These are phyloP conservation scores for Vireo griseus DNA, from an alignment of 2,797 vertebrate species.

Conservation along the genomic window DNA sequence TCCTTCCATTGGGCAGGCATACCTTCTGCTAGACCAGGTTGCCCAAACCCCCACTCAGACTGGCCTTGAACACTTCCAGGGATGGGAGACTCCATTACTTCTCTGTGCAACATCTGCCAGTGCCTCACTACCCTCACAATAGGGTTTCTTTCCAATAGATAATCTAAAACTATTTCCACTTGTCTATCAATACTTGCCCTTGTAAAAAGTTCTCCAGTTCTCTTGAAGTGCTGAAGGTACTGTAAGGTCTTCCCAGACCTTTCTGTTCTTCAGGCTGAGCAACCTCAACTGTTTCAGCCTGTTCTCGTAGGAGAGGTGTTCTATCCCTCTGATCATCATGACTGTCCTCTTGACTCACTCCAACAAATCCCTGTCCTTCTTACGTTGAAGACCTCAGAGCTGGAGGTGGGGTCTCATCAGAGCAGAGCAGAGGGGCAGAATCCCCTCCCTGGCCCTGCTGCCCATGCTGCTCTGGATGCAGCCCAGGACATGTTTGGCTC, in stretches of 20 bases:
- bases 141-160: not conserved
- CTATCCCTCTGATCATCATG: not conserved
- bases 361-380: not conserved
- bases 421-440: not conserved
- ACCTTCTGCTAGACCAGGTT: not conserved
- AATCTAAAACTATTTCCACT: not conserved
- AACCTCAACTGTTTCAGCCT: not conserved
- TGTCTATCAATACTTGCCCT: not conserved
- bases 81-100: not conserved
- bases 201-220: not conserved
- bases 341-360: not conserved
- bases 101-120: not conserved
- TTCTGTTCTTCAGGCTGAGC: not conserved
- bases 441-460: not conserved
- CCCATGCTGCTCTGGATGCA: not conserved
- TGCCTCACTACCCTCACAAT: not conserved
- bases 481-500: fast-evolving
- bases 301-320: not conserved
- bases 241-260: not conserved
- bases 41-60: not conserved
- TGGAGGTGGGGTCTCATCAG: not conserved
- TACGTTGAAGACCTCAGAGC: not conserved
- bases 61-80: not conserved
- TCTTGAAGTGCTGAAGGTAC: not conserved
- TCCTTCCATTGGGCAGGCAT: not conserved